Evolutionary conservation across 2,797 vertebrate species (phyloP).

Genomic region (Protosalanx chinensis): DNA sequence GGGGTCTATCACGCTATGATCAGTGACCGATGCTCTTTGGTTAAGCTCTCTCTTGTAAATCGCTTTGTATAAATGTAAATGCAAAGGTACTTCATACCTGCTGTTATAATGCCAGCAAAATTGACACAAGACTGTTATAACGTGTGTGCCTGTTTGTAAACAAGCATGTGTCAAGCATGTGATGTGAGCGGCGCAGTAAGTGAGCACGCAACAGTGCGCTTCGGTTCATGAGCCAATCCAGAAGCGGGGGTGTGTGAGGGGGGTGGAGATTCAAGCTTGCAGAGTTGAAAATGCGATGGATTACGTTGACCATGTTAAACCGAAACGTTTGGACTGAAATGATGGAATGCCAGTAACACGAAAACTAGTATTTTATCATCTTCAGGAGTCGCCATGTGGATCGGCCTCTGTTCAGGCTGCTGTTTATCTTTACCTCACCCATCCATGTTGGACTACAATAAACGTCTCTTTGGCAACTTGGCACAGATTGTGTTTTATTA

Average conservation of each 20-base stretch:
- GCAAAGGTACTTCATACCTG: not conserved
- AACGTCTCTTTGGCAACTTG: too few relatives aligned
- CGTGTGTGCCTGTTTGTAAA: conserved; percentile 74
- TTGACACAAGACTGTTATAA: not conserved
- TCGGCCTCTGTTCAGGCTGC: too few relatives aligned
- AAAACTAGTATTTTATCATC: too few relatives aligned
- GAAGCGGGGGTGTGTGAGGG: conserved; percentile 73
- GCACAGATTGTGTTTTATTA: too few relatives aligned
- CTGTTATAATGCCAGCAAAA: too few relatives aligned
- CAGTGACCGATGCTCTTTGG: too few relatives aligned
- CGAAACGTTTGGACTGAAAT: conserved; percentile 19
- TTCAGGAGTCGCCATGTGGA: too few relatives aligned
- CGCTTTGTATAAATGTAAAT: too few relatives aligned
- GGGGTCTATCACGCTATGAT: too few relatives aligned
- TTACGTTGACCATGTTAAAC: conserved; percentile 28
- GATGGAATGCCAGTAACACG: not conserved
- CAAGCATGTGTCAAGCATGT: conserved; percentile 80
- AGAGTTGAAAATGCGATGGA: conserved; percentile 68
- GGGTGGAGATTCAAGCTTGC: conserved; percentile 65
- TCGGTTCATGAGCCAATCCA: conserved; percentile 58
- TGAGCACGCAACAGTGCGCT: conserved; percentile 42
- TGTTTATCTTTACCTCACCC: too few relatives aligned
- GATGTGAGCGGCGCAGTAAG: conserved; percentile 33
- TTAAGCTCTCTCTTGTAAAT: too few relatives aligned
- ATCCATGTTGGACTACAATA: too few relatives aligned